Evolutionary conservation across 2,113 vertebrate species (phyloP), one percentile per base, ranked within the genome.

Genomic region (Corydoras sp.): DNA sequence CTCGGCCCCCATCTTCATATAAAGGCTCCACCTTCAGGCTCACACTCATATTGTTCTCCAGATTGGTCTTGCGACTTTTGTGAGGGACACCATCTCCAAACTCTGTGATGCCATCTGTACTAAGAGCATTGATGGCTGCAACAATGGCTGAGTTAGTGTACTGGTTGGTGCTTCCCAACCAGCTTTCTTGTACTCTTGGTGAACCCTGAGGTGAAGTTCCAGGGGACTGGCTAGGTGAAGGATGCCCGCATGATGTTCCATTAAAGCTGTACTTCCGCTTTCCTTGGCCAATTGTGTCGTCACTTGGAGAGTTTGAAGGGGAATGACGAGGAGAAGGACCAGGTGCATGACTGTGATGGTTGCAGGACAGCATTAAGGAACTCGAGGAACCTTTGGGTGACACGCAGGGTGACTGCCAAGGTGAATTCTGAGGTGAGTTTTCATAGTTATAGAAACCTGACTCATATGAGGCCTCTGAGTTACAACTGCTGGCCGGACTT

Each of bases 71-170:
- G 59, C 96, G 89, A 0, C 95, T 90, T 85, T 98, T 98, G 77
- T 93, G 74, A 3, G 96, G 96, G 80, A 98, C 92, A 1, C 94
- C 95, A 0, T 94, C 92, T 0, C 88, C 90, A 85, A 96, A 88
- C 71, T 98, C 95, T 0, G 93, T 87, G 62, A 92, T 84, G 80
- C 93, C 86, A 74, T 98, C 96, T 0, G 96, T 98, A 87, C 93
- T 96, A 29, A 98, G 92, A 13, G 96, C 96, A 0, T 97, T 98
- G 84, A 98, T 98, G 85, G 96, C 96, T 0, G 94, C 96, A 0
- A 98, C 95, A 0, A 98, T 98, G 74, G 96, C 96, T 0, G 94
- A 96, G 88, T 96, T 97, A 83, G 96, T 95, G 78, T 96, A 97
- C 85, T 97, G 95, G 76, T 95, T 96, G 81, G 92, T 93, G 85